Base-by-base conservation (phyloP, 1,140 invertebrate species). In the Wasmannia auropunctata region DNA sequence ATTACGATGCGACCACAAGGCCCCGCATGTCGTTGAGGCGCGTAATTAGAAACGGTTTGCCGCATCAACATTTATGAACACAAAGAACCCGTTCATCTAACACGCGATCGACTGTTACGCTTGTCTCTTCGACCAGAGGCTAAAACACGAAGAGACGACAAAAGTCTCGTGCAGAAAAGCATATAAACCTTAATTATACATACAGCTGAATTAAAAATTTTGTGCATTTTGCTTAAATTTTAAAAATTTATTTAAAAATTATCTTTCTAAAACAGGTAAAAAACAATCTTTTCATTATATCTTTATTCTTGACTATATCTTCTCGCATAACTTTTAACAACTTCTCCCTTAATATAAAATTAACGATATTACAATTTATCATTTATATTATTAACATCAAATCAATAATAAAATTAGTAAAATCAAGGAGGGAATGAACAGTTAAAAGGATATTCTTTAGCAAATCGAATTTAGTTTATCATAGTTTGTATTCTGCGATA, bases 1-100 rank as follows among this genome's bases (percentile, higher is more conserved):
- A 87, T 70, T 79, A 75, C 79, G 63, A 76, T 72, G 81, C 62
- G 85, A 89, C 89, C 93, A 93, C 90, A 90, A 92, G 92, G 91
- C 88, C 92, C 93, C 92, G 93, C 92, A 93, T 93, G 56, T 89
- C 67, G 72, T 76, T 46, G 84, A 74, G 67, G 72, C 60, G 56
- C 60, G 69, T 86, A 77, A 90, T 90, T 87, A 87, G 87, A 86
- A 70, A 58, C 74, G 51, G 74, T 70, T 85, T 86, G 85, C 63
- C 51, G 46, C 81, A 54, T 34, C 22, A 49, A 70, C 51, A 46
- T 81, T 80, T 60, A 85, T 49, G 51, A 83, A 83, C 79, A 83
- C 67, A 83, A 83, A 83, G 79, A 72, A 83, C 51, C 28, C 79
- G 79, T 83, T 83, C 79, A 83, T 83, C 49, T 70, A 72, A 81